Conservation (phyloP, 2,797 vertebrate genomes). For the Acanthiza pusilla region DNA sequence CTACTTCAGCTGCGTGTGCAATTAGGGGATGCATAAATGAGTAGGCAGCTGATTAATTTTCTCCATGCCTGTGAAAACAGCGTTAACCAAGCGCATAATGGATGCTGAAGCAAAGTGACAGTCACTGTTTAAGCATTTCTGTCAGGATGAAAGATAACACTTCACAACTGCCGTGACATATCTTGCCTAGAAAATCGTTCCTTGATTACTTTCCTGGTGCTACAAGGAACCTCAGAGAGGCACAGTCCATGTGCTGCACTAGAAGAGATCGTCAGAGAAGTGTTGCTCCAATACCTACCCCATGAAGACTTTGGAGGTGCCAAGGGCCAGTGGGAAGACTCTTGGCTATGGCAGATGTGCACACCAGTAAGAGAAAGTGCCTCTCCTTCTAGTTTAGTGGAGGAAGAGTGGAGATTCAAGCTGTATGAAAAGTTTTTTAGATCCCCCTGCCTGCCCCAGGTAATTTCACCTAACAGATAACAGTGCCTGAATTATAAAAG, state of each 20-base stretch:
- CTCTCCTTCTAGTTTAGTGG: background rate
- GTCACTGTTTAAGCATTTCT: background rate
- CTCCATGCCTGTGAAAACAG: background rate
- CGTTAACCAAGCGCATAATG: background rate
- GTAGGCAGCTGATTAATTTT: background rate
- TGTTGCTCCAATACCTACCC: background rate
- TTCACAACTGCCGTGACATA: background rate
- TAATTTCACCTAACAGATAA: background rate
- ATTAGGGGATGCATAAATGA: background rate
- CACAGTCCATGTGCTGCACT: fast-evolving
- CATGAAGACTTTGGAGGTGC: background rate
- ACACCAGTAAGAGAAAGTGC: background rate
- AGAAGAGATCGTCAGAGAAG: background rate
- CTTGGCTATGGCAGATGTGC: background rate
- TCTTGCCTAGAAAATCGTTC: background rate
- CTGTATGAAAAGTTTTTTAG: background rate
- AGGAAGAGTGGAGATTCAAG: background rate
- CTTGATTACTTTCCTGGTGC: background rate
- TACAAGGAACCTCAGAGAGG: background rate
- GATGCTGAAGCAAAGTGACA: background rate
- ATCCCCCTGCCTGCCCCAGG: background rate
- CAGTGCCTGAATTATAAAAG: background rate
- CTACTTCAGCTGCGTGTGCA: background rate
- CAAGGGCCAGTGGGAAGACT: background rate
- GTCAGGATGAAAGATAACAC: background rate